These are phyloP conservation scores for Spinibarbus caldwelli DNA, from an alignment of 2,797 vertebrate species.

Conservation along the genomic window DNA sequence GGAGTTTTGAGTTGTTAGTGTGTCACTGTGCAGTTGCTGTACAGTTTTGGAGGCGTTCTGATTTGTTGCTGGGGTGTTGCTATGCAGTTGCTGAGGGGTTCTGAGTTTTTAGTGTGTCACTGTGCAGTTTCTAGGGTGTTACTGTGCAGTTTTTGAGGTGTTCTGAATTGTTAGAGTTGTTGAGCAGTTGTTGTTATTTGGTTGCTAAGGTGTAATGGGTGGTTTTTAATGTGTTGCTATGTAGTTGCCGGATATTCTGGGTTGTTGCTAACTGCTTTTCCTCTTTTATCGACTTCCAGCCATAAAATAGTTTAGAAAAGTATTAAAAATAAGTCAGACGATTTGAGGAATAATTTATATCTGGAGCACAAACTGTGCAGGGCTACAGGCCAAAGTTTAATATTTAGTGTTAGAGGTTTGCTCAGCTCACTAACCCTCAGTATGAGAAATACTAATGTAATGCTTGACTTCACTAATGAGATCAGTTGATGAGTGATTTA, in stretches of 20 bases:
- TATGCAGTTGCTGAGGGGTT: background rate
- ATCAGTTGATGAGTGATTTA: background rate
- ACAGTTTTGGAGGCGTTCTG: background rate
- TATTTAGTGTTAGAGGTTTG: slow-evolving; percentile 1
- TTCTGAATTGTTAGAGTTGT: background rate
- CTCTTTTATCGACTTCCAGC: background rate
- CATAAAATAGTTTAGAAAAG: slow-evolving; percentile 6
- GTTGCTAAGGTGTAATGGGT: background rate
- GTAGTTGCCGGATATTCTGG: background rate
- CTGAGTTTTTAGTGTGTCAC: background rate
- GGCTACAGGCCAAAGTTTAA: background rate
- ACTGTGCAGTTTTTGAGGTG: background rate
- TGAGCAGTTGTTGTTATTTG: background rate
- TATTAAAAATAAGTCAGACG: background rate
- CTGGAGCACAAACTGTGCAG: background rate
- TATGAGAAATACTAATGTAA: slow-evolving; percentile 1
- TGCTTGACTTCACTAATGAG: slow-evolving; percentile 1
- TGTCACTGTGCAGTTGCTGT: background rate
- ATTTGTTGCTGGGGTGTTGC: background rate
- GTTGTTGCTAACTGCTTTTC: background rate
- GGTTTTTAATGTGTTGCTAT: background rate
- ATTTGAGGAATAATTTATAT: background rate
- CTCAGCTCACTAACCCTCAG: background rate
- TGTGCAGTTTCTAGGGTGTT: background rate
- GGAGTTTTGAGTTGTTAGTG: background rate